A percentile compares a stretch with the other conserved stretches of the same genome.
phyloP scores from a whole-genome alignment of 1,140 invertebrate species.

The Belonocnema kinseyi region DNA sequence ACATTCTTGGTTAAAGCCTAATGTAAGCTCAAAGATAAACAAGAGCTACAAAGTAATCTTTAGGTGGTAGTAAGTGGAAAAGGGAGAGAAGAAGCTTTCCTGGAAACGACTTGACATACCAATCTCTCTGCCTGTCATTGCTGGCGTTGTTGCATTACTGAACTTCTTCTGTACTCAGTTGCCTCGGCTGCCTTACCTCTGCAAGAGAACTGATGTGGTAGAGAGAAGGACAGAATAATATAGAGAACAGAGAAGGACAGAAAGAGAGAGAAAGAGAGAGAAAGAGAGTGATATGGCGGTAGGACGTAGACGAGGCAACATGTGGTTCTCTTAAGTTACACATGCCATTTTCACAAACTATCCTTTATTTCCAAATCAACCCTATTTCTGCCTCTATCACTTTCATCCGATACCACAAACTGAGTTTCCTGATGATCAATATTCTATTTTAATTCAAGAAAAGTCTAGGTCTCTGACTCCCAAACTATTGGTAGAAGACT shows the following conservation, averaged over 20 bases:
- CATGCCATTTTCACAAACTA: slow-evolving; percentile 48
- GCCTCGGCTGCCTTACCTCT: neutral
- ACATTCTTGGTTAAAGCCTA: neutral
- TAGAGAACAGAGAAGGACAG: neutral
- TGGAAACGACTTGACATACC: slow-evolving; percentile 50
- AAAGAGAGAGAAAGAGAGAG: slow-evolving; percentile 22
- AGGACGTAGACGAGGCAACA: slow-evolving; percentile 55
- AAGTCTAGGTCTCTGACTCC: no score
- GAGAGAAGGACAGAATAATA: neutral
- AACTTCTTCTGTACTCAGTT: slow-evolving; percentile 11
- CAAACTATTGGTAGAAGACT: no score
- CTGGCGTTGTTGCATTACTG: slow-evolving; percentile 30
- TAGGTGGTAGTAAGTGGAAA: slow-evolving; percentile 20
- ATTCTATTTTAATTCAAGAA: no score
- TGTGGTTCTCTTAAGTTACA: slow-evolving; percentile 63
- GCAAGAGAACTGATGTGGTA: neutral
- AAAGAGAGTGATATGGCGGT: slow-evolving; percentile 32
- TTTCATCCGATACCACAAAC: slow-evolving; percentile 7
- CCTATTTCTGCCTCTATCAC: slow-evolving; percentile 21
- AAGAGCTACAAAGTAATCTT: neutral
- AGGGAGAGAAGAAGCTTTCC: slow-evolving; percentile 44
- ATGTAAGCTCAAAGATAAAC: neutral
- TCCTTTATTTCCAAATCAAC: neutral
- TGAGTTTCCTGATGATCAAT: neutral
- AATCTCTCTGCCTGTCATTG: slow-evolving; percentile 54